Evolutionary conservation across 2,888 invertebrate genomes (phyloP).

Genomic region (Morpho helenor): DNA sequence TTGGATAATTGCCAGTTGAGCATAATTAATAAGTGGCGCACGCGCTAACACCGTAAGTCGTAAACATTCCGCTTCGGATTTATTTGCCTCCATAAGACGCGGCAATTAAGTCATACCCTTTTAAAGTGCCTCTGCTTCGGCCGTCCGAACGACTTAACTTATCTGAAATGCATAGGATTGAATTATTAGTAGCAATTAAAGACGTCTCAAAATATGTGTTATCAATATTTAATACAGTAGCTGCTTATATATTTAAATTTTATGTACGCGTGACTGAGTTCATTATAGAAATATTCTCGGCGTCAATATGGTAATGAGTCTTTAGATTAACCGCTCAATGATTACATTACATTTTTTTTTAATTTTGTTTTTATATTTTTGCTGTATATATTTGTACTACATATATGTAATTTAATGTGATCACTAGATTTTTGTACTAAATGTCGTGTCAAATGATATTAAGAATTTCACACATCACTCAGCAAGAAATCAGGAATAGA

Average conservation of each 20-base stretch:
- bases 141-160: slow-evolving; percentile 48
- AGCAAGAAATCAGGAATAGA: too few species aligned
- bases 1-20: slow-evolving; percentile 24
- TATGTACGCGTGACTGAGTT: slow-evolving; percentile 70
- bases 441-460: too few species aligned
- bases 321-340: slow-evolving; percentile 26
- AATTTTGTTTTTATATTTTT: slow-evolving; percentile 10
- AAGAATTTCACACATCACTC: too few species aligned
- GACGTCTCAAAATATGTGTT: slow-evolving; percentile 66
- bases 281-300: slow-evolving; percentile 59
- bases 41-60: slow-evolving; percentile 40
- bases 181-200: slow-evolving; percentile 72
- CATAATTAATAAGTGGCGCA: slow-evolving; percentile 47
- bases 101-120: slow-evolving; percentile 63
- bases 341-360: slow-evolving; percentile 16
- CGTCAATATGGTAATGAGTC: slow-evolving; percentile 49
- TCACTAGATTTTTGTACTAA: too few species aligned
- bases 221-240: slow-evolving; percentile 78
- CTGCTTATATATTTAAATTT: slow-evolving; percentile 70
- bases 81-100: slow-evolving; percentile 48
- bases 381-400: slow-evolving; percentile 1
- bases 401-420: neutral
- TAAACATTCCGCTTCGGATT: slow-evolving; percentile 48
- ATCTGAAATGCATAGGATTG: slow-evolving; percentile 65
- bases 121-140: slow-evolving; percentile 42